phyloP scores from a whole-genome alignment of 2,113 vertebrate species.

The Candoia aspera region DNA sequence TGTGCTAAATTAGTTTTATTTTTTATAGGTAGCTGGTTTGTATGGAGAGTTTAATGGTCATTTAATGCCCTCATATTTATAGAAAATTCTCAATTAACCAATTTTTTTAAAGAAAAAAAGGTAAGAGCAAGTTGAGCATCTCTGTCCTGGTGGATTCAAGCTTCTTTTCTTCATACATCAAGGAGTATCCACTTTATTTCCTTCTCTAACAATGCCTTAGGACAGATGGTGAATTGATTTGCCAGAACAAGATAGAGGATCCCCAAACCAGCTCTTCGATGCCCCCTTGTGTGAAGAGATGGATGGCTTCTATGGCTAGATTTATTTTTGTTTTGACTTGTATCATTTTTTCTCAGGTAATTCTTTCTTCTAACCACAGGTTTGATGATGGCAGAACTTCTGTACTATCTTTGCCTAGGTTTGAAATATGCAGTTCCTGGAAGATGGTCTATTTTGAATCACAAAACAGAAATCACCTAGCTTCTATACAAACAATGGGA shows the following conservation, averaged over 20 bases:
- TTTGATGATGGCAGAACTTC: background rate
- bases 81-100: background rate
- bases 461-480: background rate
- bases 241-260: background rate
- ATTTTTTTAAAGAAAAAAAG: background rate
- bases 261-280: background rate
- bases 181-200: background rate
- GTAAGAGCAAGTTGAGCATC: background rate
- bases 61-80: background rate
- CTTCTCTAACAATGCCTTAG: background rate
- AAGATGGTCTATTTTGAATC: background rate
- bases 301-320: background rate
- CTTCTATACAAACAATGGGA: background rate
- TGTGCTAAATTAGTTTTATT: background rate
- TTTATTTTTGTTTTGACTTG: background rate
- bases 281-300: constrained; percentile 23
- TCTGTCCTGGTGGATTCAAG: no score
- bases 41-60: background rate
- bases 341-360: background rate
- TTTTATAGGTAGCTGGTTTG: background rate
- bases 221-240: background rate
- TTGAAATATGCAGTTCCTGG: background rate
- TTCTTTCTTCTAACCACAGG: background rate
- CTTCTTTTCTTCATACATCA: background rate
- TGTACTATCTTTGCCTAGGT: background rate